Percentiles rank a stretch among this genome's conserved stretches.
Evolutionary conservation across 2,113 vertebrate species (phyloP).

Genomic region (Cryptomyrus ogoouensis): DNA sequence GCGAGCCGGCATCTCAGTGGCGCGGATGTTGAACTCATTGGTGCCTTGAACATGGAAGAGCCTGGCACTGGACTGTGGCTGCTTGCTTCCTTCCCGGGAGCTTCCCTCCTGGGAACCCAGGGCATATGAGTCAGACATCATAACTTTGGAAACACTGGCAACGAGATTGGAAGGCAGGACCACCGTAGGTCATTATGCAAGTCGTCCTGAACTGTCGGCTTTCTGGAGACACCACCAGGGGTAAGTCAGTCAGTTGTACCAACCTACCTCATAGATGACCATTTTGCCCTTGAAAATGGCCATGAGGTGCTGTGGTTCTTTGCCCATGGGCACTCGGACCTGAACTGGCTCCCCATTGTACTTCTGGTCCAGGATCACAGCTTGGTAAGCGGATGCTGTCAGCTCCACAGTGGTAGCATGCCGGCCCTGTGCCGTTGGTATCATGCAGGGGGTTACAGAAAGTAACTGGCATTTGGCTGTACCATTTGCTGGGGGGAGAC

Average conservation of each 20-base stretch:
- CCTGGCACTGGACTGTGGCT: constrained; percentile 45
- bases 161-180: not conserved
- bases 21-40: constrained; percentile 70
- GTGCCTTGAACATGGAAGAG: constrained; percentile 75
- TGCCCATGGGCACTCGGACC: constrained; percentile 79
- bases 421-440: constrained; percentile 58
- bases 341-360: constrained; percentile 72
- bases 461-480: not conserved
- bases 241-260: not conserved
- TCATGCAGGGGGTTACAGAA: not conserved
- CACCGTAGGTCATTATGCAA: not conserved
- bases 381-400: constrained; percentile 70
- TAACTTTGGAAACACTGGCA: not conserved
- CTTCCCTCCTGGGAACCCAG: constrained; percentile 62
- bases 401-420: constrained; percentile 69
- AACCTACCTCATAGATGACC: constrained; percentile 71
- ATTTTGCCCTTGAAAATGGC: constrained; percentile 80
- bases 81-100: constrained; percentile 43
- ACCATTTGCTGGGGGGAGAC: no score
- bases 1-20: constrained; percentile 61
- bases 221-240: not conserved
- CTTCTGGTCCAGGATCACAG: constrained; percentile 68
- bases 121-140: not conserved
- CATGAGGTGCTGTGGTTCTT: constrained; percentile 76
- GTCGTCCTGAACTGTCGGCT: not conserved